Percentiles rank a stretch among this genome's conserved stretches.
These are phyloP conservation scores for Ormia ochracea DNA, from an alignment of 2,888 invertebrate genomes.

Conservation along the genomic window DNA sequence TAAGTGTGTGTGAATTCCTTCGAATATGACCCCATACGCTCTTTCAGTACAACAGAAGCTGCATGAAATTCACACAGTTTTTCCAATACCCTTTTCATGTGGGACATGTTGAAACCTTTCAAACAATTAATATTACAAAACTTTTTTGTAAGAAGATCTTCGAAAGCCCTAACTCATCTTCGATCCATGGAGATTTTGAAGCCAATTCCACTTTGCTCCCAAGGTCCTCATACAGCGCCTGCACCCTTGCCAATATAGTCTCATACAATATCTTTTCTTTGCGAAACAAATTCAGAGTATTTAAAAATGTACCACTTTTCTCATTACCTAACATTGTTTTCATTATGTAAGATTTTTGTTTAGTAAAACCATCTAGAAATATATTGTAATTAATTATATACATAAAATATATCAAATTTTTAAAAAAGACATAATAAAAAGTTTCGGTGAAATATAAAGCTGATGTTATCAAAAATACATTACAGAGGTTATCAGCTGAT, in stretches of 20 bases:
- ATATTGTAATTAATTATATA: too few species aligned
- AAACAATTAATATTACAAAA: conserved; percentile 72
- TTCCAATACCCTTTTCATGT: conserved; percentile 71
- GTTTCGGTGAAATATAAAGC: too few species aligned
- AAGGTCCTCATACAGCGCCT: conserved; percentile 69
- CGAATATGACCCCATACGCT: conserved; percentile 69
- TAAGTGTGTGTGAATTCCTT: conserved; percentile 70
- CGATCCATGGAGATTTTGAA: conserved; percentile 71
- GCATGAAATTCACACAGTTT: conserved; percentile 76
- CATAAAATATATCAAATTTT: too few species aligned
- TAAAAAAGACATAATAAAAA: too few species aligned
- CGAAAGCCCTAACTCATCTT: conserved; percentile 70
- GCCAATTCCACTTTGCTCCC: conserved; percentile 68
- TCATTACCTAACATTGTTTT: conserved; percentile 71
- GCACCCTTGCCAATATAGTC: conserved; percentile 70
- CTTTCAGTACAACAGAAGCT: conserved; percentile 70
- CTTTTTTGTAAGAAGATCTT: conserved; percentile 71
- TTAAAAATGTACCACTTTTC: conserved; percentile 69
- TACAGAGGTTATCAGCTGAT: too few species aligned
- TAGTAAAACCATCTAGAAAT: conserved; percentile 71
- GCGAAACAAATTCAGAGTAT: conserved; percentile 72
- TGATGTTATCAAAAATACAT: too few species aligned
- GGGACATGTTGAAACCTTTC: conserved; percentile 72
- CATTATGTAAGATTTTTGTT: conserved; percentile 71
- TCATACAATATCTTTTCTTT: conserved; percentile 74